Percentiles rank a stretch among this genome's conserved stretches.
phyloP scores from a whole-genome alignment of 1,140 invertebrate genomes.

The Drosophila funebris region DNA sequence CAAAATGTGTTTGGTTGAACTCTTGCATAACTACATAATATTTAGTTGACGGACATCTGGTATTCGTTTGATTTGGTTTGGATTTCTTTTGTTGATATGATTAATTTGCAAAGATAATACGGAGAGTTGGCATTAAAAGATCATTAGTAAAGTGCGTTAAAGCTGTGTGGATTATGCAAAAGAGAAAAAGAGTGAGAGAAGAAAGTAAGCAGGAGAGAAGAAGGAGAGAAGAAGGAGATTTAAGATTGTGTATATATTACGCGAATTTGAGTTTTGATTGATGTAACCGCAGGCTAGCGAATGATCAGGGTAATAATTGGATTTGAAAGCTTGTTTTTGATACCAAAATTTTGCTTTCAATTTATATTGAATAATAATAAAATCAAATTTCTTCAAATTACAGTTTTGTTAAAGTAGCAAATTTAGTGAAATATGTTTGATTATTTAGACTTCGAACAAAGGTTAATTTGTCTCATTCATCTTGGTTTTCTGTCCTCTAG shows the following conservation, averaged over 20 bases:
- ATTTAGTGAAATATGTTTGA: not conserved
- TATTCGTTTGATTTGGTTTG: constrained; percentile 14
- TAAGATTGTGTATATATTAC: constrained; percentile 1
- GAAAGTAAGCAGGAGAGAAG: too few species aligned
- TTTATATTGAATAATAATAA: too few species aligned
- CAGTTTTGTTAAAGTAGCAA: not conserved
- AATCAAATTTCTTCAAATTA: not conserved
- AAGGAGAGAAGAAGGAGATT: not conserved
- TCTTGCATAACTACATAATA: constrained; percentile 25
- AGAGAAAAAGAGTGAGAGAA: constrained; percentile 2
- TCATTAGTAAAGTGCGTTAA: constrained; percentile 52
- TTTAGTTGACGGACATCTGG: not conserved
- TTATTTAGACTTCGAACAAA: not conserved
- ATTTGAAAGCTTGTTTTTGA: not conserved
- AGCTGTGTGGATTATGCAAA: constrained; percentile 48
- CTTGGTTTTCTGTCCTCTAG: not conserved
- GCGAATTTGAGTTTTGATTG: constrained; percentile 13
- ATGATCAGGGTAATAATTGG: not conserved
- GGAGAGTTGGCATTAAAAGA: constrained; percentile 49
- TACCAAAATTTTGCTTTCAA: too few species aligned
- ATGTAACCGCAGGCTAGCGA: not conserved
- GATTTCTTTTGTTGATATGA: constrained; percentile 48
- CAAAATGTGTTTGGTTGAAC: not conserved
- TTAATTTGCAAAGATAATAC: constrained; percentile 59
- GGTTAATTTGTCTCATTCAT: not conserved